Evolutionary conservation across 1,140 invertebrate species (phyloP), one percentile per base, ranked within the genome.

Genomic region (Schlechtendalia chinensis): DNA sequence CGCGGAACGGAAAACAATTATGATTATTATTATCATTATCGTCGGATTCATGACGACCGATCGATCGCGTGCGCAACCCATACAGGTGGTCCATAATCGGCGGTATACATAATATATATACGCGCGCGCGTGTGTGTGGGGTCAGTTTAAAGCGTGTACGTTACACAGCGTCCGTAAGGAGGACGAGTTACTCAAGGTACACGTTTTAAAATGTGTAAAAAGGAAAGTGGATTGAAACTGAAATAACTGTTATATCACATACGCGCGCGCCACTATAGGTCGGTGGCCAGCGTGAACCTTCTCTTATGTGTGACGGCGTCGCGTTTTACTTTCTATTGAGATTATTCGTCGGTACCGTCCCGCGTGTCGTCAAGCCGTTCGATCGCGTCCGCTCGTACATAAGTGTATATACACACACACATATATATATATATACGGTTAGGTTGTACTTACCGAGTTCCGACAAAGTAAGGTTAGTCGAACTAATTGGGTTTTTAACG

Each of bases 311-410:
- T 59, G 45, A 8, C 32, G 32, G 3, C n/a, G 58, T 61, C 61
- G 75, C 54, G 61, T 79, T 79, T 79, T 79, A 79, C 75, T 79
- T 79, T 79, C 75, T 79, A 79, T 79, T 63, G 75, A n/a, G n/a
- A 79, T 79, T 79, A 79, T 79, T 79, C 75, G 75, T 50, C 56
- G 32, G 32, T 39, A 3, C 32, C 32, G 32, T 39, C 24, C 24
- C 19, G 45, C 39, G 12, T n/a, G 19, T 61, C 54, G 58, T 79
- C 75, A 14, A 24, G 22, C 14, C 32, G 32, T 11, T n/a, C 39
- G 39, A 22, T 69, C 45, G 19, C 3, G 39, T 54, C 4, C 16
- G 14, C 12, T 45, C 4, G 10, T 45, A 45, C 10, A 45, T 45
- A 45, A 10, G 39, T 45, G n/a, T n/a, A n/a, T n/a, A n/a, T n/a